Evolutionary conservation across 2,797 vertebrate genomes (phyloP).

Genomic region (Sebastes dallii): DNA sequence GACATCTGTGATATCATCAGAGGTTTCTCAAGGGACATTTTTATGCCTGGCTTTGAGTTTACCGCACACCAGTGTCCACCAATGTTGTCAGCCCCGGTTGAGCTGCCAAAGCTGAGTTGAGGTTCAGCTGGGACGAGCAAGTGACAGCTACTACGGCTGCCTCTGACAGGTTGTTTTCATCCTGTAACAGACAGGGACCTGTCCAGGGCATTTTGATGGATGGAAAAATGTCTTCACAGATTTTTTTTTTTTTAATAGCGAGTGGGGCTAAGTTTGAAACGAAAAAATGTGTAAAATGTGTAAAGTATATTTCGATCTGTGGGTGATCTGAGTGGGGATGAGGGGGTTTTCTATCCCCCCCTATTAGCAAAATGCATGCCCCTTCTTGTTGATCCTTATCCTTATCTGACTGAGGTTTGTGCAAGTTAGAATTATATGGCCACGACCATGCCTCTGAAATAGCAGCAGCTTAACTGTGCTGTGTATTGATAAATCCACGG

Average conservation of each 20-base stretch:
- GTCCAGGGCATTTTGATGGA: not conserved
- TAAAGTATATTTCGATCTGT: not conserved
- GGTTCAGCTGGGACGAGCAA: not conserved
- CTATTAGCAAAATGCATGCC: too few relatives aligned
- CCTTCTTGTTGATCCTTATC: too few relatives aligned
- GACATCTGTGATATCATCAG: not conserved
- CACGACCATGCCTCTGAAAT: not conserved
- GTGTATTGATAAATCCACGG: not conserved
- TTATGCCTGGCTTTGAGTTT: not conserved
- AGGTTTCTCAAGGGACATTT: not conserved
- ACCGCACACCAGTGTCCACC: not conserved
- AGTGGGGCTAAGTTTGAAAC: not conserved
- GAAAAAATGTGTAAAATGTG: not conserved
- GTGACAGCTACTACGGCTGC: not conserved
- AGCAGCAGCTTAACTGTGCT: not conserved
- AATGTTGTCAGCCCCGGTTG: not conserved
- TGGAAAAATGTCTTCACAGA: not conserved
- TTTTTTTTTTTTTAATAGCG: not conserved
- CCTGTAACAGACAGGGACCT: not conserved
- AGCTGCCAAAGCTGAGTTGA: not conserved
- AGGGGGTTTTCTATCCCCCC: too few relatives aligned
- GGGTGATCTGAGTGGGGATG: not conserved
- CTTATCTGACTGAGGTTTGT: not conserved
- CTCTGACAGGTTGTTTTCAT: not conserved
- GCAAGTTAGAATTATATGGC: not conserved